phyloP scores from a whole-genome alignment of 2,797 vertebrate genomes.

The Chelon labrosus region DNA sequence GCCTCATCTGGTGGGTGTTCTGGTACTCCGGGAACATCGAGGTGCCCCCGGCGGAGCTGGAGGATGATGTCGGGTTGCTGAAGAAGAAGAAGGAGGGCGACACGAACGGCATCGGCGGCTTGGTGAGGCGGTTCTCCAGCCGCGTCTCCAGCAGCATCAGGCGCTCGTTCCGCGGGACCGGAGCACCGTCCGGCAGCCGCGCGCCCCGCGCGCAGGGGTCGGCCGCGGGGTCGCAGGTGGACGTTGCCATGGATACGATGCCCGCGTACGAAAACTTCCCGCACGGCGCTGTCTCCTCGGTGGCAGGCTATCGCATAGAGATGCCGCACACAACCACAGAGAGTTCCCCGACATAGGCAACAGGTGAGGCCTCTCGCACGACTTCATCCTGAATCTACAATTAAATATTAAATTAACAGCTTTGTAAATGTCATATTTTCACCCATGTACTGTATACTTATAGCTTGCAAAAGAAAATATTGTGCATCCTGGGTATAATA shows the following conservation, averaged over 20 bases:
- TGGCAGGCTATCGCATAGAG: conserved; percentile 17
- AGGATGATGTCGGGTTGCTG: conserved; percentile 85
- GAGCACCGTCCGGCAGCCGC: neutral
- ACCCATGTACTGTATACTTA: too few relatives aligned
- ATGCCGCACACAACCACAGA: conserved; percentile 53
- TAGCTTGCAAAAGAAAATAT: too few relatives aligned
- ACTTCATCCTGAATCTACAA: too few relatives aligned
- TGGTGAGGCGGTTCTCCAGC: conserved; percentile 80
- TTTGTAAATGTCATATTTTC: too few relatives aligned
- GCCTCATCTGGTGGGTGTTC: conserved; percentile 95
- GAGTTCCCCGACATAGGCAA: conserved; percentile 62
- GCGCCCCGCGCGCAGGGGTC: conserved; percentile 34
- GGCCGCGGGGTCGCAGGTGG: conserved; percentile 11
- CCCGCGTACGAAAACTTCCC: conserved; percentile 14
- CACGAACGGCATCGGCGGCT: conserved; percentile 57
- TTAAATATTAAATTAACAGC: too few relatives aligned
- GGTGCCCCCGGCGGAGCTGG: conserved; percentile 84
- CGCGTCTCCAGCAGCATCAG: conserved; percentile 78
- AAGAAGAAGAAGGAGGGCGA: conserved; percentile 65
- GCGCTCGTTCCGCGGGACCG: conserved; percentile 58
- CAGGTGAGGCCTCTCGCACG: conserved; percentile 40
- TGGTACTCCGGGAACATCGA: conserved; percentile 96
- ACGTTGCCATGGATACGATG: conserved; percentile 59
- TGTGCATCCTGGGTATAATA: too few relatives aligned
- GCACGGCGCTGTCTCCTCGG: conserved; percentile 6